phyloP scores from a whole-genome alignment of 2,797 vertebrate genomes.

The Leptoclinus maculatus region DNA sequence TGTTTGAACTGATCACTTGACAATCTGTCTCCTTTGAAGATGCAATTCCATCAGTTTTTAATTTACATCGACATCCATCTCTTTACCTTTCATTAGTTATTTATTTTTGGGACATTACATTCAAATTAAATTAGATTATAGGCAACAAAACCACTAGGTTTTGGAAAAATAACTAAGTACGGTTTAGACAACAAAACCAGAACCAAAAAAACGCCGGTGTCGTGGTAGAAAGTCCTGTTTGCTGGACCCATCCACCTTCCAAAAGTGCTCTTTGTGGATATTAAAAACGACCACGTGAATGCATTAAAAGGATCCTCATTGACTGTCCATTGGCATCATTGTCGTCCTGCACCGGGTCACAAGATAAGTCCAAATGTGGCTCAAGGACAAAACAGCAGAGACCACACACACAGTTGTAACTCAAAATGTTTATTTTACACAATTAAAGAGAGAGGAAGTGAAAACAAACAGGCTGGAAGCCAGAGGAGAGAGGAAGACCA shows the following conservation, averaged over 20 bases:
- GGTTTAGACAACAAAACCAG: no score
- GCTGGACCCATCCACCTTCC: neutral
- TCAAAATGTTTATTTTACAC: conserved; percentile 12
- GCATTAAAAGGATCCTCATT: neutral
- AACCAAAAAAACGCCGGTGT: neutral
- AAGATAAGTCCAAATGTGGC: neutral
- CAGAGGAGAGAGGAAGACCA: neutral
- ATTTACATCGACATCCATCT: neutral
- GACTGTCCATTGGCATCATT: neutral
- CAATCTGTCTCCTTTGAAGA: neutral
- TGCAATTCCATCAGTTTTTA: neutral
- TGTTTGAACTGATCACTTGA: neutral
- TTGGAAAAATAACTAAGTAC: no score
- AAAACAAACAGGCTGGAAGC: conserved; percentile 1
- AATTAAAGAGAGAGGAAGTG: neutral
- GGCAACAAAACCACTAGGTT: no score
- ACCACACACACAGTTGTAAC: conserved; percentile 7
- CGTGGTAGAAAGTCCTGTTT: no score
- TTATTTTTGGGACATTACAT: neutral
- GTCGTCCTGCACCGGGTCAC: neutral
- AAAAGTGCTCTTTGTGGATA: no score
- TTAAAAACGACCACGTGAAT: no score
- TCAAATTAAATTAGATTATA: no score
- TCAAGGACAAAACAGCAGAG: neutral
- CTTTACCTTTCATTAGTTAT: neutral